Conservation (phyloP, 2,888 invertebrate genomes). For the Lymantria dispar region DNA sequence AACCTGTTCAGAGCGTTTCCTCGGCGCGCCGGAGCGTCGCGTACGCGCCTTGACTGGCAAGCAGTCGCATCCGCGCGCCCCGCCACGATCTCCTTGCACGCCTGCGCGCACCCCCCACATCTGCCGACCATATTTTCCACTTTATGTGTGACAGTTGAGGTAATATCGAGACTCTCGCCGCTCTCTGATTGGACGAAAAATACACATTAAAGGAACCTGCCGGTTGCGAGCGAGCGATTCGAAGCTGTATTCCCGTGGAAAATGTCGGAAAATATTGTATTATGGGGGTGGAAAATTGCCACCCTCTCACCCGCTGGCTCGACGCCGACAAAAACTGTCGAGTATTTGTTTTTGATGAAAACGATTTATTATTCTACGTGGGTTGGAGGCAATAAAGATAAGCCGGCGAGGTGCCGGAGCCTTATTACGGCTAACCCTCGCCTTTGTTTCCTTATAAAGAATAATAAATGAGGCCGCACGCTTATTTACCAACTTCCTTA, state of each 20-base stretch:
- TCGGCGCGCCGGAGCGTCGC: conserved; percentile 79
- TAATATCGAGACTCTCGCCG: conserved; percentile 83
- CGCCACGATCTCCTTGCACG: conserved; percentile 22
- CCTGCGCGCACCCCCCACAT: conserved; percentile 66
- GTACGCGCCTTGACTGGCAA: conserved; percentile 76
- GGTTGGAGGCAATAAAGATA: conserved; percentile 83
- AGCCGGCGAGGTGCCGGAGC: conserved; percentile 82
- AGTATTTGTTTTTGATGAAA: conserved; percentile 84
- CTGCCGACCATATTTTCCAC: conserved; percentile 84
- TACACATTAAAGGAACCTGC: conserved; percentile 83
- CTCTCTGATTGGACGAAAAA: conserved; percentile 83
- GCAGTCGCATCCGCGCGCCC: conserved; percentile 43
- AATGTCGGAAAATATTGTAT: conserved; percentile 83
- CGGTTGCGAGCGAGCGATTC: conserved; percentile 80
- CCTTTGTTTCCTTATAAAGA: conserved; percentile 83
- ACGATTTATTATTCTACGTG: conserved; percentile 83
- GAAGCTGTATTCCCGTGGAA: conserved; percentile 83
- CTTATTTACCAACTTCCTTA: conserved; percentile 81
- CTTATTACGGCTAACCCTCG: conserved; percentile 83
- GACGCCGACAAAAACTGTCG: conserved; percentile 82
- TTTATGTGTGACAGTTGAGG: conserved; percentile 84
- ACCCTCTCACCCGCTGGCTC: conserved; percentile 78
- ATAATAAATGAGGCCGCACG: conserved; percentile 82
- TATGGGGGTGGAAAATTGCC: conserved; percentile 83
- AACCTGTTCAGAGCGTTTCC: conserved; percentile 80